Base-by-base conservation (phyloP, 1,140 invertebrate genomes). In the Brachystomella parvula region DNA sequence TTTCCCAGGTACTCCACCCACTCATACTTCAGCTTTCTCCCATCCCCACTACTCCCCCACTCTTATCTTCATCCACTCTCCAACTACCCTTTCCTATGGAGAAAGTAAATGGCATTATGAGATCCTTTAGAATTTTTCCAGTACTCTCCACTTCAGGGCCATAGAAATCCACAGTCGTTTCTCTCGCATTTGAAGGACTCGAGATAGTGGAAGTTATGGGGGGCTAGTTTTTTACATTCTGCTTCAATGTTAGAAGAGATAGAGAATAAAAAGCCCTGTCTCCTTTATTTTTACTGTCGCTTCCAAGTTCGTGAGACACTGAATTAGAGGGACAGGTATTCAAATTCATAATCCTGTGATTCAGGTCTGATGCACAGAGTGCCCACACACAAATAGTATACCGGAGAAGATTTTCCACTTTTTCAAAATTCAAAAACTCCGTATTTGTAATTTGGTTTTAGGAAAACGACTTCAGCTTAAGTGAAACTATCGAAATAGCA, bases 1-100 rank as follows among this genome's bases (percentile, higher is more conserved):
- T 65, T 63, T 63, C 63, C 64, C 68, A 69, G 68, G 68, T 65
- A 65, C 47, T 32, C 58, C 12, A 3, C 35, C 57, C 56, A 15
- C 29, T 60, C 56, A 31, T 28, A 6, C 47, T 61, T 56, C 32
- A 19, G 24, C 49, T 47, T 65, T 32, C 57, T 31, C 19, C 28
- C 21, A n/a, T 33, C 28, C 33, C 17, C 28, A 58, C 31, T 57
- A 56, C 44, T 33, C 29, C 63, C 30, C 29, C 30, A 33, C 9
- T 12, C 39, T 44, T 44, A 44, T 44, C 39, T 44, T n/a, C 39
- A 12, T 26, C 49, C 49, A 53, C 49, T 26, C 49, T 24, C 24
- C 49, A 6, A 6, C 9, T 26, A 53, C 24, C 49, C 6, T 53
- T 53, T 26, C 49, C 12, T 24, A 3, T n/a, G n/a, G n/a, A 53